Evolutionary conservation across 2,888 invertebrate species (phyloP).

Genomic region (Drosophila atripex): DNA sequence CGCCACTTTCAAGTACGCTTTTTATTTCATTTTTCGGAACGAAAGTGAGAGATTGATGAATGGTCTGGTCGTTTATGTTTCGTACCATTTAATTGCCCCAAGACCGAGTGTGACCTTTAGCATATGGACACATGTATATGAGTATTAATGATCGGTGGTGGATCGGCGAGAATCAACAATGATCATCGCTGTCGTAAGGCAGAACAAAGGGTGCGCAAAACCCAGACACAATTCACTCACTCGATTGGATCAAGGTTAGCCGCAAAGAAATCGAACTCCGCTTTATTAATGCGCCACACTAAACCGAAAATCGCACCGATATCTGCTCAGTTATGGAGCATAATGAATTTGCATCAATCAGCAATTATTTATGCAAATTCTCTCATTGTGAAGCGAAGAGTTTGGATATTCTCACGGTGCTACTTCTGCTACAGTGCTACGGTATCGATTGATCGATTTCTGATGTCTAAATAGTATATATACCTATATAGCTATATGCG

Average conservation of each 20-base stretch:
- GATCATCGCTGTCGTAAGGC: conserved; percentile 43
- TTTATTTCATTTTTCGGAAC: conserved; percentile 37
- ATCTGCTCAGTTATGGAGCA: conserved; percentile 22
- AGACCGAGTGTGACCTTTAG: conserved; percentile 41
- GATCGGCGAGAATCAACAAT: conserved; percentile 37
- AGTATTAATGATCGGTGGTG: conserved; percentile 25
- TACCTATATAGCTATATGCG: conserved; percentile 11
- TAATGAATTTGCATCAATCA: conserved; percentile 66
- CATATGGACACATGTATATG: conserved; percentile 8
- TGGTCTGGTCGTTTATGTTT: conserved; percentile 42
- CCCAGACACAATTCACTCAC: conserved; percentile 33
- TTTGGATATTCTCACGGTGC: conserved; percentile 57
- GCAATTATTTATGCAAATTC: conserved; percentile 76
- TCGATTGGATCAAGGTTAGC: conserved; percentile 60
- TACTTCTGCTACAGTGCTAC: conserved; percentile 20
- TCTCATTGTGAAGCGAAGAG: conserved; percentile 30
- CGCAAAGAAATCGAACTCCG: conserved; percentile 34
- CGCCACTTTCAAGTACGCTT: conserved; percentile 40
- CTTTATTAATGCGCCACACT: conserved; percentile 65
- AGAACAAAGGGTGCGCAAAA: conserved; percentile 31
- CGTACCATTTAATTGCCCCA: conserved; percentile 36
- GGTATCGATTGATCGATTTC: conserved; percentile 67
- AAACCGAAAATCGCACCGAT: conserved; percentile 38
- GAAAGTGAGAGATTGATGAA: conserved; percentile 76
- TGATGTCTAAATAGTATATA: conserved; percentile 44